A percentile compares a stretch with the other conserved stretches of the same genome.
These are phyloP conservation scores for Netelia fuscicornis DNA, from an alignment of 2,888 invertebrate genomes.

Conservation along the genomic window DNA sequence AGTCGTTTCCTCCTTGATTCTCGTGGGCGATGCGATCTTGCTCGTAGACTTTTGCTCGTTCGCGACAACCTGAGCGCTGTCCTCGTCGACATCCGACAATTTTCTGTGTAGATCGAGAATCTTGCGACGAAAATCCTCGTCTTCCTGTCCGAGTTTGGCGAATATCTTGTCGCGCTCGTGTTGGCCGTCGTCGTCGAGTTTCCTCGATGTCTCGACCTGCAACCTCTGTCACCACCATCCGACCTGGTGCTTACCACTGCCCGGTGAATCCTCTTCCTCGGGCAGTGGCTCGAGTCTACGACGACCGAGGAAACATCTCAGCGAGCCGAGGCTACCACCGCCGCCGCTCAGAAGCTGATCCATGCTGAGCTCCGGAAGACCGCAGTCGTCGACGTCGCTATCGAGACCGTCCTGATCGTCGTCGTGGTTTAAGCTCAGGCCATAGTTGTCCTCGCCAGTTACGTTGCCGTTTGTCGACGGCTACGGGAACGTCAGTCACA, in stretches of 20 bases:
- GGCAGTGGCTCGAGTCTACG: slow-evolving; percentile 92
- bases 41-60: slow-evolving; percentile 23
- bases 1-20: neutral
- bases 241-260: slow-evolving; percentile 81
- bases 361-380: slow-evolving; percentile 81
- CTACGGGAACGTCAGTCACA: slow-evolving; percentile 83
- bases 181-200: slow-evolving; percentile 71
- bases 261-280: slow-evolving; percentile 91
- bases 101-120: slow-evolving; percentile 82
- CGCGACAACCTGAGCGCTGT: slow-evolving; percentile 40
- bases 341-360: slow-evolving; percentile 80
- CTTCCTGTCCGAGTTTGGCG: slow-evolving; percentile 80
- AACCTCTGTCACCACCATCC: slow-evolving; percentile 85
- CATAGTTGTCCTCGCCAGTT: slow-evolving; percentile 80
- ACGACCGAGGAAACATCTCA: slow-evolving; percentile 86
- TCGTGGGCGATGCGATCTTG: slow-evolving; percentile 24
- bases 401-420: slow-evolving; percentile 86
- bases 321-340: slow-evolving; percentile 78
- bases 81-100: slow-evolving; percentile 71
- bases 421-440: slow-evolving; percentile 79
- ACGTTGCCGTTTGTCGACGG: slow-evolving; percentile 80
- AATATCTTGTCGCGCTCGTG: slow-evolving; percentile 78
- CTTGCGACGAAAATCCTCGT: slow-evolving; percentile 82
- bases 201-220: slow-evolving; percentile 75
- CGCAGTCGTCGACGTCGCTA: slow-evolving; percentile 76